Evolutionary conservation across 35 echinoderm and acorn worm species (phyloP), one percentile per base, ranked within the genome.

Genomic region (Heliocidaris erythrogramma): DNA sequence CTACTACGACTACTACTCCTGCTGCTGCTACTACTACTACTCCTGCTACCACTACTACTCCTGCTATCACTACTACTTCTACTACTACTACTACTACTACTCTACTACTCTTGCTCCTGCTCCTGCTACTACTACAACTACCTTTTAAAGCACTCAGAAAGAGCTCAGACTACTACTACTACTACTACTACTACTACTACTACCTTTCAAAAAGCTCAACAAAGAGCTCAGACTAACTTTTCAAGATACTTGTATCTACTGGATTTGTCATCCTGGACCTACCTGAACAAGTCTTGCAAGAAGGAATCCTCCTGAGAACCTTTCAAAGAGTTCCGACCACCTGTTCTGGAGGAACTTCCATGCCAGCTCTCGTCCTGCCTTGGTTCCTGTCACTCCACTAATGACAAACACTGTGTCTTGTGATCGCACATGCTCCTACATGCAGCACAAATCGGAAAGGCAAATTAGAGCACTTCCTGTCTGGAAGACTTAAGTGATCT

Each of bases 361-460:
- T 21, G 96, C 96, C 59, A 97, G 42, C 84, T 97, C 96, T 48
- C 95, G 94, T 53, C 98, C 98, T 32, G 90, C 48, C 95, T 99
- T 99, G 16, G 95, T 94, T 60, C 98, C 96, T 2, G 95, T 95
- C 31, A 97, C 96, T 30, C 98, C 98, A 42, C 95, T 95, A 21
- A 99, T 94, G 21, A 99, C 98, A 95, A 99, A 99, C 49, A 99
- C 96, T 5, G 96, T 99, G 90, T 99, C 98, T 91, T 99, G 98
- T 24, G 98, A 95, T 42, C 98, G 95, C 1, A 99, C 98, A n/a
- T 97, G 94, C 94, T 97, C 98, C 98, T 99, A 93, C 5, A 94
- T 69, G 59, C 8, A 49, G 93, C 93, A 24, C 88, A 35, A 93
- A 4, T 9, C 18, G 94, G 21, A 27, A 90, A 92, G n/a, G 91